phyloP scores from a whole-genome alignment of 2,113 vertebrate genomes.

The Microtus oregoni region DNA sequence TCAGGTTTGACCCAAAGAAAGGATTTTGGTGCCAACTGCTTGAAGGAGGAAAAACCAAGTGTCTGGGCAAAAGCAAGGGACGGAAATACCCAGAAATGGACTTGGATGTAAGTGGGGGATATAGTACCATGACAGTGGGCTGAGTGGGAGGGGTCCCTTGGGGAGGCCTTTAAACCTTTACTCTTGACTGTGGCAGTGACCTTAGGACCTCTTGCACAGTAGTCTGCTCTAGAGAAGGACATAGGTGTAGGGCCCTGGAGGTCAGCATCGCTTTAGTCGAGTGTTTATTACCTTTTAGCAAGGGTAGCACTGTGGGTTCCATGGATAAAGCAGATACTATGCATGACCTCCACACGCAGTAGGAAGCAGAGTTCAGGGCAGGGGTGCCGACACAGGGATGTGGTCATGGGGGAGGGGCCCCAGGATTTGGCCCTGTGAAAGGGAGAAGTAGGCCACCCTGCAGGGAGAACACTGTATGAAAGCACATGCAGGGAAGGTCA shows the following conservation, averaged over 20 bases:
- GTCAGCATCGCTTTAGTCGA: background rate
- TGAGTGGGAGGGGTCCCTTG: background rate
- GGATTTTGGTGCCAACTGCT: conserved; percentile 99
- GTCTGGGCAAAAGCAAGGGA: conserved; percentile 98
- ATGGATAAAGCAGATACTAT: background rate
- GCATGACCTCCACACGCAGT: background rate
- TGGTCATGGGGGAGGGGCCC: too few relatives aligned
- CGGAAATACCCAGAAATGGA: conserved; percentile 97
- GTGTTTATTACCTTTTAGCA: background rate
- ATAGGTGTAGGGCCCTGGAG: background rate
- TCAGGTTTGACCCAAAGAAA: conserved; percentile 98
- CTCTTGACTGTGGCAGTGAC: too few relatives aligned
- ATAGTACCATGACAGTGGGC: background rate
- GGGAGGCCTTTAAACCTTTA: background rate
- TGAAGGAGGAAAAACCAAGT: conserved; percentile 97
- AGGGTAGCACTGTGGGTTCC: background rate
- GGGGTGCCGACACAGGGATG: background rate
- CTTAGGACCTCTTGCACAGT: background rate
- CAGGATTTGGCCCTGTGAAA: background rate
- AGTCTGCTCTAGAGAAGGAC: background rate
- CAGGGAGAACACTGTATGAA: background rate
- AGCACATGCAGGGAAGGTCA: background rate
- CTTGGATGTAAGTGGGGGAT: conserved; percentile 91
- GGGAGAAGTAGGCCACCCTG: background rate
- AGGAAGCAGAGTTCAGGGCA: background rate